These are phyloP conservation scores for Lasioglossum lativentre DNA, from an alignment of 2,888 invertebrate genomes.

Conservation along the genomic window DNA sequence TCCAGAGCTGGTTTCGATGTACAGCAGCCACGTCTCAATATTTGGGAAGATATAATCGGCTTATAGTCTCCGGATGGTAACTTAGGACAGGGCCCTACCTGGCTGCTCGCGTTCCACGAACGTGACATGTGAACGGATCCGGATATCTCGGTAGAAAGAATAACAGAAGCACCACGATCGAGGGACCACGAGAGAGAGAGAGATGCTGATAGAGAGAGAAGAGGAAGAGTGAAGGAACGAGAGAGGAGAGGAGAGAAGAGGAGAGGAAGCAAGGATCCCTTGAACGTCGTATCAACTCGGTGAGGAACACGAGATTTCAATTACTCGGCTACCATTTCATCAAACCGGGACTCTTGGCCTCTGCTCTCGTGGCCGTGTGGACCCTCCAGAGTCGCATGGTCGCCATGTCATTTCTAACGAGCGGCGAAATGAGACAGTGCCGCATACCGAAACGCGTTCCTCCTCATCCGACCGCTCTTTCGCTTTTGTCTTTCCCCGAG, in stretches of 20 bases:
- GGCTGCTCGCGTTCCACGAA: constrained; percentile 71
- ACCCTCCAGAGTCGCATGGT: constrained; percentile 52
- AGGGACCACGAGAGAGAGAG: constrained; percentile 27
- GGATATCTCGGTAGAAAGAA: constrained; percentile 68
- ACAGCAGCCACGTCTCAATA: constrained; percentile 78
- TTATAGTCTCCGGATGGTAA: constrained; percentile 74
- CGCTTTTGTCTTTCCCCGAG: constrained; percentile 41
- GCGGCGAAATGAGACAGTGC: constrained; percentile 65
- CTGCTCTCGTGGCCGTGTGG: constrained; percentile 41
- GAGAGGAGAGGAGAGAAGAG: background rate
- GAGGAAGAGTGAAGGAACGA: constrained; percentile 17
- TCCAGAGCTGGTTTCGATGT: constrained; percentile 63
- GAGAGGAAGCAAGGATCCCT: constrained; percentile 44
- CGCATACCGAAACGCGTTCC: constrained; percentile 64
- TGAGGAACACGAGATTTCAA: constrained; percentile 79
- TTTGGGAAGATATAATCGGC: constrained; percentile 82
- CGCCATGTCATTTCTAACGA: constrained; percentile 74
- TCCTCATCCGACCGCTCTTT: constrained; percentile 24
- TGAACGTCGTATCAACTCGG: constrained; percentile 64
- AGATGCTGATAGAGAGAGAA: constrained; percentile 6
- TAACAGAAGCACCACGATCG: constrained; percentile 61
- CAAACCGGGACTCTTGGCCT: constrained; percentile 69
- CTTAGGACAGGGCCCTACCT: constrained; percentile 68
- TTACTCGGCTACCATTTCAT: constrained; percentile 79
- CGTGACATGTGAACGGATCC: constrained; percentile 73